Conservation (phyloP, 2,888 invertebrate species). For the Erebia ligea region DNA sequence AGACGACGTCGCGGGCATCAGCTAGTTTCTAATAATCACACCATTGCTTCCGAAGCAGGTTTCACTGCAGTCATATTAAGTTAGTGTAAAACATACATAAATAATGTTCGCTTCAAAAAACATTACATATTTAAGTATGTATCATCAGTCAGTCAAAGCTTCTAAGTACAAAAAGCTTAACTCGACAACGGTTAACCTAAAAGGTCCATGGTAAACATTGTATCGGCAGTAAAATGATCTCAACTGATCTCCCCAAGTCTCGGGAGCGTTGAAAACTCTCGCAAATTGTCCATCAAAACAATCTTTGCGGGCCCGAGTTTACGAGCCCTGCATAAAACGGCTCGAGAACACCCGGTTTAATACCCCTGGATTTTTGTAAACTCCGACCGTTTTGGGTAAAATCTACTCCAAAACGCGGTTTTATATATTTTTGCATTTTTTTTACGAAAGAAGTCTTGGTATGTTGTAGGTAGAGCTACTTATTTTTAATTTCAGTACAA, state of each 20-base stretch:
- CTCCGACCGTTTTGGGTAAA: conserved; percentile 47
- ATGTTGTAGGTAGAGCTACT: conserved; percentile 17
- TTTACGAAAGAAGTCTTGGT: conserved; percentile 17
- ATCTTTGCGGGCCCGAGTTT: conserved; percentile 74
- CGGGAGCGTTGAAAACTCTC: conserved; percentile 66
- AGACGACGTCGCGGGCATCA: too few species aligned
- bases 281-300: conserved; percentile 80
- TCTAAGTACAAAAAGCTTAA: neutral
- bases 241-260: conserved; percentile 37
- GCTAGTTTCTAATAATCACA: too few species aligned
- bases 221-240: conserved; percentile 24
- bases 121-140: too few species aligned
- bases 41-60: too few species aligned
- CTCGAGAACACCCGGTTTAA: conserved; percentile 74
- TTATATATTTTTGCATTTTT: conserved; percentile 22
- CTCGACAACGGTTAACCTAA: conserved; percentile 13
- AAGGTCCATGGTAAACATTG: conserved; percentile 21
- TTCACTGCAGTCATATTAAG: too few species aligned
- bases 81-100: neutral
- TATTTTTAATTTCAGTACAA: too few species aligned
- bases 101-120: neutral
- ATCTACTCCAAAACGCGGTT: conserved; percentile 35
- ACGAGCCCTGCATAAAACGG: conserved; percentile 73
- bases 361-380: conserved; percentile 69
- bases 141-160: neutral